Conservation (phyloP, 1,140 invertebrate species). For the Hestina assimilis region DNA sequence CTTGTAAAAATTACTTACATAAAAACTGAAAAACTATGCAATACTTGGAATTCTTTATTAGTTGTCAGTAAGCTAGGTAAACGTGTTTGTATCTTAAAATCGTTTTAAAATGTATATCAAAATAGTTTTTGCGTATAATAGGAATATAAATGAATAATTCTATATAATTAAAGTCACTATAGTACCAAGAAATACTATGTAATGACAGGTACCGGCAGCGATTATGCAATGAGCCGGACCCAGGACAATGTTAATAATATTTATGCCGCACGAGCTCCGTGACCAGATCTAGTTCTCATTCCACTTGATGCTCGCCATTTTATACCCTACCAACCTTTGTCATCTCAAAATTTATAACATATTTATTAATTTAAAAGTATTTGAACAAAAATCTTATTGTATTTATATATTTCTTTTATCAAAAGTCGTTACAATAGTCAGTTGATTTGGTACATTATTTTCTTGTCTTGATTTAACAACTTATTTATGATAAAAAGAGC, state of each 20-base stretch:
- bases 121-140: conserved; percentile 40
- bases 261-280: conserved; percentile 53
- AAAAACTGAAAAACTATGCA: conserved; percentile 3
- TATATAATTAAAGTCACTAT: conserved; percentile 41
- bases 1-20: conserved; percentile 1
- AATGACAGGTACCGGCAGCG: conserved; percentile 53
- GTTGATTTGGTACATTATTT: no score
- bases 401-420: background rate
- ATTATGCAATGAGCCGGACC: conserved; percentile 70
- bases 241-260: conserved; percentile 63
- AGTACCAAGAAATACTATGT: conserved; percentile 43
- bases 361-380: conserved; percentile 9
- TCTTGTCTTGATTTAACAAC: no score
- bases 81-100: conserved; percentile 18
- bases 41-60: conserved; percentile 6
- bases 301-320: conserved; percentile 35
- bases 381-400: background rate
- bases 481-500: no score
- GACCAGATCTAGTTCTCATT: conserved; percentile 50
- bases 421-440: no score
- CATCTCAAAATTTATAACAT: conserved; percentile 19
- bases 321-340: conserved; percentile 25
- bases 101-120: conserved; percentile 31
- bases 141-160: conserved; percentile 42
- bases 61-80: conserved; percentile 1